Evolutionary conservation across 2,888 invertebrate species (phyloP).

Genomic region (Cephus runcator): DNA sequence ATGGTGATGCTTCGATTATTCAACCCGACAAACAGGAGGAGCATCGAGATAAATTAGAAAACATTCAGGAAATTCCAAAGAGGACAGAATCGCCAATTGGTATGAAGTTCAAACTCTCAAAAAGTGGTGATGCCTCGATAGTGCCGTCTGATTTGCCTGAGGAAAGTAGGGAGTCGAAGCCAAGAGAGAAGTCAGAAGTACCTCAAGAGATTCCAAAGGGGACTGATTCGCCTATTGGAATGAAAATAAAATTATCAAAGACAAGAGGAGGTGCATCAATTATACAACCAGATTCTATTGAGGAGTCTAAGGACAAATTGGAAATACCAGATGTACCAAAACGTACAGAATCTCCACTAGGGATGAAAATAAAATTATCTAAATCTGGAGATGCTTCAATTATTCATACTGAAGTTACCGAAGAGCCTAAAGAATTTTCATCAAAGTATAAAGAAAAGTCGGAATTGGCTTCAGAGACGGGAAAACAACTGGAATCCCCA

Average conservation of each 20-base stretch:
- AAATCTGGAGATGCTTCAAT: constrained; percentile 48
- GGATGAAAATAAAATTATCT: constrained; percentile 36
- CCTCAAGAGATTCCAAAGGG: constrained; percentile 39
- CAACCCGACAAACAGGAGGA: constrained; percentile 38
- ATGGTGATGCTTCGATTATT: constrained; percentile 50
- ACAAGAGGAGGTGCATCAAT: constrained; percentile 24
- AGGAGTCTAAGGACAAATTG: constrained; percentile 38
- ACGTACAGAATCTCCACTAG: constrained; percentile 38
- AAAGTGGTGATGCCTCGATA: constrained; percentile 49
- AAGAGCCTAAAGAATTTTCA: constrained; percentile 36
- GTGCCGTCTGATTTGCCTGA: constrained; percentile 33
- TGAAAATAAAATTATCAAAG: constrained; percentile 32
- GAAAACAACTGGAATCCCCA: constrained; percentile 14
- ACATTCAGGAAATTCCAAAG: constrained; percentile 30
- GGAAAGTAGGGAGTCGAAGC: constrained; percentile 7
- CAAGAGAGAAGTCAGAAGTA: constrained; percentile 12
- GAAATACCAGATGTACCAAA: constrained; percentile 38
- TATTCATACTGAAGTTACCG: constrained; percentile 44
- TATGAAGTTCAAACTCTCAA: constrained; percentile 56
- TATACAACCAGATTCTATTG: constrained; percentile 25
- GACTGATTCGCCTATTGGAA: constrained; percentile 56
- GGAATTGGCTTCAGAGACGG: constrained; percentile 15
- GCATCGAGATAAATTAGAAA: constrained; percentile 26
- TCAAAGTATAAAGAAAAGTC: constrained; percentile 30
- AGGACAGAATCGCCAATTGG: constrained; percentile 50